Evolutionary conservation across 2,113 vertebrate species (phyloP), one percentile per base, ranked within the genome.

Genomic region (Scophthalmus maximus): DNA sequence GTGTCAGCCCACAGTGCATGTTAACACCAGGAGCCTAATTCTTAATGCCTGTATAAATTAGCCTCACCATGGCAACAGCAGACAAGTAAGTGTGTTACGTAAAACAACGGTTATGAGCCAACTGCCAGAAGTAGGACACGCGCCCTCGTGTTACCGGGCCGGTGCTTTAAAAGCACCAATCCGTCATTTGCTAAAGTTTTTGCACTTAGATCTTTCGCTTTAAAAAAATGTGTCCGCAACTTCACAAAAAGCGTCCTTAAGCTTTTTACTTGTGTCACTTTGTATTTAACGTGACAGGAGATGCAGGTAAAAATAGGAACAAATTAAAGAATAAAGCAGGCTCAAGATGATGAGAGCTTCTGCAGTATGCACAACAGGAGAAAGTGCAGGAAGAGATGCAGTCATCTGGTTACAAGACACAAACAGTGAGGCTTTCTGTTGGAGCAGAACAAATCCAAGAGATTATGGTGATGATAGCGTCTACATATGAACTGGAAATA

Each of bases 31-130:
- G 68, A 82, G 80, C 57, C 82, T 87, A 85, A 89, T 90, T 85
- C 78, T 79, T 78, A 85, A 86, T 74, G 82, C 76, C 79, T 79
- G 83, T 90, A 90, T 90, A 91, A 93, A 92, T 90, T 74, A 89
- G 83, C 68, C 69, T 91, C 86, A 63, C 91, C 92, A 91, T 93
- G 87, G 92, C 90, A 94, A 93, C 92, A 72, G 87, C 73, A 91
- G 84, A 92, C 84, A 90, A 93, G 92, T 83, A 78, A 89, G 87
- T 81, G 89, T 83, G 88, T 93, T 91, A 87, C 82, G 75, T 90
- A 92, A 92, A 92, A 91, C 88, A 90, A 90, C 60, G 70, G 68
- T 87, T 79, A 84, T 87, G 82, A 86, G 79, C 81, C 75, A 84
- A 85, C 79, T 57, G 74, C 58, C 46, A 78, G 83, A 91, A 87